Evolutionary conservation across 2,888 invertebrate species (phyloP), one percentile per base, ranked within the genome.

Genomic region (Xylota sylvarum): DNA sequence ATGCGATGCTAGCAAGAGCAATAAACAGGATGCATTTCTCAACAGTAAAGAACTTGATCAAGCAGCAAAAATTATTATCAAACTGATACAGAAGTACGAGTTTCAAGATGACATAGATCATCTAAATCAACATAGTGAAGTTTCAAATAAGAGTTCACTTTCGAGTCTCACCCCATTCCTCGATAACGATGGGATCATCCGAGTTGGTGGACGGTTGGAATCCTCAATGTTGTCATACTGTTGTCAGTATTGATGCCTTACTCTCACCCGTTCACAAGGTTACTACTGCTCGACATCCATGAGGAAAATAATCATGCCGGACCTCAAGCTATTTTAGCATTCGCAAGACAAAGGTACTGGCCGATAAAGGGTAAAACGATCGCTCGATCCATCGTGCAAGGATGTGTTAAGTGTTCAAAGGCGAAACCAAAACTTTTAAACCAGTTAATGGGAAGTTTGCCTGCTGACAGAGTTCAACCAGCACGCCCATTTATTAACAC

Each of bases 281-380:
- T 62, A 62, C 32, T 62, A n/a, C 43, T 62, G 14, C 14, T 62
- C 14, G 62, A 62, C 7, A 27, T 62, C 7, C 62, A 46, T 32
- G 2, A 62, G 27, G 37, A 60, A 23, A 62, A 62, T 19, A 35
- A 56, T 3, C 56, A 56, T 56, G 56, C 35, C 17, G 10, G 14
- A 56, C 56, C 56, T 1, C 56, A 56, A 50, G 50, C 23, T 10
- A 23, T 50, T 23, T 50, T 23, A 50, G 23, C 23, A 50, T 19
- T 50, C 23, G 17, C 50, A 56, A 35, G 56, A 56, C 35, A 37
- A 56, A 56, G 35, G 35, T 17, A 35, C 17, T 56, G 19, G 35
- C 56, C 56, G 23, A 50, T 23, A 50, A 50, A 12, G 50, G 9
- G 19, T 19, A 48, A 48, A 48, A 19, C 23, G 50, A 50, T 50